phyloP scores from a whole-genome alignment of 2,888 invertebrate genomes.

The Uloborus plumipes region DNA sequence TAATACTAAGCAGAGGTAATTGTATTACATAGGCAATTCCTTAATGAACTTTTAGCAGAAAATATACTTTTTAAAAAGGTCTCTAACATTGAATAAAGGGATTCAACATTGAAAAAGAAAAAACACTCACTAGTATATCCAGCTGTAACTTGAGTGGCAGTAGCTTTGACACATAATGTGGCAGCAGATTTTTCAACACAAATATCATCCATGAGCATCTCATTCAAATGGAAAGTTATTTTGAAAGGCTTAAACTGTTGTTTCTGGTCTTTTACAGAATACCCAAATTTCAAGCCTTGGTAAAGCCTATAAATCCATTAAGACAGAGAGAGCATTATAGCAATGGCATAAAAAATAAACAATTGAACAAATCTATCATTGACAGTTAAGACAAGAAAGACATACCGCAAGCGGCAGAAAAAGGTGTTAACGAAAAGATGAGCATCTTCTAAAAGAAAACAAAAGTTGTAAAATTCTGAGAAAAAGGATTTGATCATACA shows the following conservation, averaged over 20 bases:
- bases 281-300: conserved; percentile 77
- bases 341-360: too few species aligned
- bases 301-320: conserved; percentile 71
- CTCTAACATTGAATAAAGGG: neutral
- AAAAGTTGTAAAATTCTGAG: neutral
- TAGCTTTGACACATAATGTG: conserved; percentile 76
- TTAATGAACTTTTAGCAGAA: too few species aligned
- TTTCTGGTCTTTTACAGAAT: conserved; percentile 75
- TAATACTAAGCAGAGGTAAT: too few species aligned
- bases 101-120: neutral
- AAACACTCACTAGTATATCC: conserved; percentile 81
- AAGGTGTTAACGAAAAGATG: conserved; percentile 47
- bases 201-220: conserved; percentile 72
- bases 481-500: too few species aligned
- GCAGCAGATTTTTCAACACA: conserved; percentile 58
- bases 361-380: too few species aligned
- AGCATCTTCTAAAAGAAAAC: conserved; percentile 47
- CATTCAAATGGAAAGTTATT: conserved; percentile 79
- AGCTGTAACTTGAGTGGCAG: conserved; percentile 81
- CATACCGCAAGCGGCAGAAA: conserved; percentile 60
- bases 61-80: neutral
- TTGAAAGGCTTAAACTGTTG: conserved; percentile 79
- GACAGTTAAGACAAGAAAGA: neutral
- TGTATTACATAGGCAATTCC: too few species aligned
- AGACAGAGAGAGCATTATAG: neutral